Conservation (phyloP, 1,140 invertebrate genomes). For the Medauroidea extradentata region DNA sequence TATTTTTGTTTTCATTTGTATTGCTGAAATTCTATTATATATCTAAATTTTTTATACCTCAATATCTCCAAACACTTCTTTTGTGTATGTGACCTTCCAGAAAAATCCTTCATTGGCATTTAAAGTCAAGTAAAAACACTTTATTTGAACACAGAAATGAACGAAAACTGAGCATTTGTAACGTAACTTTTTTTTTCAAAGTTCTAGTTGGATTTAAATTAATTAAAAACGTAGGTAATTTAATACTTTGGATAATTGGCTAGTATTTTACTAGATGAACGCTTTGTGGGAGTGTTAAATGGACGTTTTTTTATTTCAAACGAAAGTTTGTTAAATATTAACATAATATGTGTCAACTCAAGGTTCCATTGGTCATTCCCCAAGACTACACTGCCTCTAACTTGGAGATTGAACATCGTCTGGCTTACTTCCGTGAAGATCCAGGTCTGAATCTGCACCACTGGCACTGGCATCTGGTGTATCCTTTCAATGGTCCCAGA, state of each 20-base stretch:
- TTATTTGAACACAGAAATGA: too few species aligned
- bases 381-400: conserved; percentile 29
- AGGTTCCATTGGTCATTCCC: conserved; percentile 19
- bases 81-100: too few species aligned
- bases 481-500: conserved; percentile 23
- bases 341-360: neutral
- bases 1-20: too few species aligned
- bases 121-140: too few species aligned
- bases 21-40: too few species aligned
- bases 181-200: too few species aligned
- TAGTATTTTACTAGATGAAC: neutral
- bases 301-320: neutral
- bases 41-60: too few species aligned
- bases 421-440: conserved; percentile 44
- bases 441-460: conserved; percentile 40
- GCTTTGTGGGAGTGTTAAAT: neutral
- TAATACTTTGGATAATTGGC: neutral
- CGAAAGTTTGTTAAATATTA: neutral
- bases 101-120: too few species aligned
- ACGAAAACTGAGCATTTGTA: too few species aligned
- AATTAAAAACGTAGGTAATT: neutral
- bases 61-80: too few species aligned
- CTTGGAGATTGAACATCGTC: conserved; percentile 35
- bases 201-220: too few species aligned
- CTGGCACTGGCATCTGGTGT: conserved; percentile 41